Evolutionary conservation across 2,888 invertebrate species (phyloP), one percentile per base, ranked within the genome.

Genomic region (Dicyrtoma fusca): DNA sequence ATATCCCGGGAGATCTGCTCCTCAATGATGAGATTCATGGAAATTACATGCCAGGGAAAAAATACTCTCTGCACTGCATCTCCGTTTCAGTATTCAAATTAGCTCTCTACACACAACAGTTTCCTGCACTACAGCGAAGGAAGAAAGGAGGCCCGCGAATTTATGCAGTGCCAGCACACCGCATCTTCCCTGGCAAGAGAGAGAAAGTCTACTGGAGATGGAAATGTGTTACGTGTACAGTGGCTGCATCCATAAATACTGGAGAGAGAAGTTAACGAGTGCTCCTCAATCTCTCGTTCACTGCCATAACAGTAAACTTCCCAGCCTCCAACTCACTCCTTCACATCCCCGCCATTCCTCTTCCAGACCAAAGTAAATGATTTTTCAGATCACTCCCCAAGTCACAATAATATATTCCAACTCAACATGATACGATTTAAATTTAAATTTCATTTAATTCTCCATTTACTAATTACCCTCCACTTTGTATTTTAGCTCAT

Each of bases 1-100:
- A 59, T 26, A 51, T 45, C 44, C 59, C 59, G 11, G 4, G 59
- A 26, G 59, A 59, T 59, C 21, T 59, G 42, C 55, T 69, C 47
- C 47, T 26, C 49, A 55, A 69, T 71, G 69, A 71, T 71, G 73
- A 71, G 69, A 71, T 71, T 73, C 69, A 71, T 73, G 73, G 45
- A 71, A 75, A 73, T 73, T 65, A 70, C 59, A 65, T 19, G 25
- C 4, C 23, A 23, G n/a, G 17, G n/a, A 49, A n/a, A n/a, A 49
- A 17, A 14, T 49, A 49, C 13, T 49, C 49, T 49, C 17, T 49
- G 8, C 49, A n/a, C 11, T 6, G n/a, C 49, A 49, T 44, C 14
- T 14, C 14, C 45, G 8, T 44, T 44, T 14, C 45, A 44, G 45
- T 11, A 44, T 44, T 14, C 45, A 44, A 14, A 44, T 44, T 8